phyloP scores from a whole-genome alignment of 2,888 invertebrate species.

The Leptinotarsa tumamoca region DNA sequence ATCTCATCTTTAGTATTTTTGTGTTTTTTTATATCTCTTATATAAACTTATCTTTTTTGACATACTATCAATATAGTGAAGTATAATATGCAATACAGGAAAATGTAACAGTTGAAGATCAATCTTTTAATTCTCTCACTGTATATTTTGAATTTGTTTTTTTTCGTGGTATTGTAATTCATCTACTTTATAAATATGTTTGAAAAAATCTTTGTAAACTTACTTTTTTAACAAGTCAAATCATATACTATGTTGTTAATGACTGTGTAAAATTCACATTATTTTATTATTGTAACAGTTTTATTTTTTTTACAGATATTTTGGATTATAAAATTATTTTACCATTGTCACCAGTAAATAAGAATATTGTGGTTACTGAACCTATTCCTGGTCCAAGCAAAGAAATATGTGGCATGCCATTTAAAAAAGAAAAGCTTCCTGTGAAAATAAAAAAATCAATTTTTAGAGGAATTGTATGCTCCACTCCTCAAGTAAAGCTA shows the following conservation, averaged over 20 bases:
- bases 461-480: slow-evolving; percentile 22
- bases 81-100: neutral
- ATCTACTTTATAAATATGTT: slow-evolving; percentile 1
- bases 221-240: slow-evolving; percentile 21
- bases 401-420: slow-evolving; percentile 28
- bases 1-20: slow-evolving; percentile 1
- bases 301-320: slow-evolving; percentile 25
- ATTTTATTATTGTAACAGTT: slow-evolving; percentile 17
- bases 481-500: slow-evolving; percentile 5
- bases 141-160: neutral
- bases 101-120: slow-evolving; percentile 1
- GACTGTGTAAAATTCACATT: slow-evolving; percentile 21
- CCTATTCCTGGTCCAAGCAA: slow-evolving; percentile 24
- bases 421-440: slow-evolving; percentile 23
- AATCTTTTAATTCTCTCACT: slow-evolving; percentile 1
- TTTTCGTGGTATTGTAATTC: neutral
- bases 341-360: slow-evolving; percentile 25
- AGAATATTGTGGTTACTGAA: slow-evolving; percentile 24
- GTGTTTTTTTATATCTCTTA: neutral
- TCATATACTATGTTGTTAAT: slow-evolving; percentile 12
- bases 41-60: neutral
- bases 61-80: slow-evolving; percentile 1
- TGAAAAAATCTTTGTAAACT: slow-evolving; percentile 1
- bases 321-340: slow-evolving; percentile 27
- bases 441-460: slow-evolving; percentile 17